Evolutionary conservation across 2,888 invertebrate genomes (phyloP).

Genomic region (Automeris io): DNA sequence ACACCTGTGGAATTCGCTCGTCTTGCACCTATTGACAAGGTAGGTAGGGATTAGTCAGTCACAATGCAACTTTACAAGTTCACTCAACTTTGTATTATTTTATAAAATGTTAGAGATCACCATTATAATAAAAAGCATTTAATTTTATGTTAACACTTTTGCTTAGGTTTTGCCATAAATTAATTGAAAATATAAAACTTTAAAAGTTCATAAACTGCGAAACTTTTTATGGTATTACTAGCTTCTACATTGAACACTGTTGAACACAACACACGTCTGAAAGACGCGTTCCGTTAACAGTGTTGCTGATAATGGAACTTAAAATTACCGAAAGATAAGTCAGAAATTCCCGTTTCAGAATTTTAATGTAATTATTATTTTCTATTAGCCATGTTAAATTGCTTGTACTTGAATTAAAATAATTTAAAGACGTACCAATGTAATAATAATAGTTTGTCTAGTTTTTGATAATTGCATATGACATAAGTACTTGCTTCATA

Average conservation of each 20-base stretch:
- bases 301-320: too few species aligned
- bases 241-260: conserved; percentile 39
- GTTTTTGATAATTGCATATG: too few species aligned
- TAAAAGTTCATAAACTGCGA: conserved; percentile 45
- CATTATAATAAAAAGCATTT: not conserved
- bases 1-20: conserved; percentile 65
- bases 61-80: conserved; percentile 46
- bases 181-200: conserved; percentile 15
- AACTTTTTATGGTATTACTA: conserved; percentile 53
- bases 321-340: too few species aligned
- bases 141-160: not conserved
- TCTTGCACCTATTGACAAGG: conserved; percentile 43
- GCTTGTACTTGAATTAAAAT: too few species aligned
- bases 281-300: conserved; percentile 36
- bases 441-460: too few species aligned
- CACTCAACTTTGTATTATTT: conserved; percentile 57
- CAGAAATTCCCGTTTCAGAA: too few species aligned
- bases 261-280: conserved; percentile 21
- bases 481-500: too few species aligned
- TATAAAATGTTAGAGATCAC: not conserved
- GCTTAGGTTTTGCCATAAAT: conserved; percentile 21
- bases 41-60: conserved; percentile 31
- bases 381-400: too few species aligned
- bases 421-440: too few species aligned
- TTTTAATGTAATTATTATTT: too few species aligned